Percentiles rank a stretch among this genome's conserved stretches.
Evolutionary conservation across 2,888 invertebrate species (phyloP).

Genomic region (Mythimna pallens): DNA sequence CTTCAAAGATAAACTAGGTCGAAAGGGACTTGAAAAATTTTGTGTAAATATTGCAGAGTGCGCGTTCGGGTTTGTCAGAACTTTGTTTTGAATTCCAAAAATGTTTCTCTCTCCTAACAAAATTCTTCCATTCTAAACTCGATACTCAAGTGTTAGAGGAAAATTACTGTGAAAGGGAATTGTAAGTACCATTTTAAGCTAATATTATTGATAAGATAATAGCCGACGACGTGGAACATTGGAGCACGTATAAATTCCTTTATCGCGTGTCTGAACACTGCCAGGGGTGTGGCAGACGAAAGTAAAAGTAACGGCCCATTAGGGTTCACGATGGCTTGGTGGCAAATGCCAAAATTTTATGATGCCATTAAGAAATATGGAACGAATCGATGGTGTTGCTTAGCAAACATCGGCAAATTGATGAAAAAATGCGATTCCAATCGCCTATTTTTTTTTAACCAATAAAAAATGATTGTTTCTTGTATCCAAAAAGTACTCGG

Average conservation of each 20-base stretch:
- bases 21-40: slow-evolving; percentile 5
- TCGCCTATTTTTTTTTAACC: no score
- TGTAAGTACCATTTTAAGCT: slow-evolving; percentile 43
- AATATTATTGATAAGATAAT: slow-evolving; percentile 68
- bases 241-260: slow-evolving; percentile 68
- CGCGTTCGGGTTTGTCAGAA: neutral
- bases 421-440: neutral
- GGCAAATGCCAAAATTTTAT: slow-evolving; percentile 70
- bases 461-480: no score
- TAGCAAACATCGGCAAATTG: slow-evolving; percentile 34
- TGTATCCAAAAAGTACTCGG: no score
- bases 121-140: slow-evolving; percentile 11
- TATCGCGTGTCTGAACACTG: slow-evolving; percentile 69
- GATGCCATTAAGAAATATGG: slow-evolving; percentile 67
- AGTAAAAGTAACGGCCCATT: slow-evolving; percentile 73
- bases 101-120: neutral
- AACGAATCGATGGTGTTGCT: slow-evolving; percentile 41
- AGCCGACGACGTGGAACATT: slow-evolving; percentile 53
- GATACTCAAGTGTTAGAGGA: slow-evolving; percentile 1
- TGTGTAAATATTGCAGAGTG: slow-evolving; percentile 8
- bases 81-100: neutral
- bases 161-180: slow-evolving; percentile 34
- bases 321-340: slow-evolving; percentile 57
- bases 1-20: slow-evolving; percentile 5
- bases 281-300: slow-evolving; percentile 74